Base-by-base conservation (phyloP, 2,797 vertebrate species). In the Gambusia yucatana region DNA sequence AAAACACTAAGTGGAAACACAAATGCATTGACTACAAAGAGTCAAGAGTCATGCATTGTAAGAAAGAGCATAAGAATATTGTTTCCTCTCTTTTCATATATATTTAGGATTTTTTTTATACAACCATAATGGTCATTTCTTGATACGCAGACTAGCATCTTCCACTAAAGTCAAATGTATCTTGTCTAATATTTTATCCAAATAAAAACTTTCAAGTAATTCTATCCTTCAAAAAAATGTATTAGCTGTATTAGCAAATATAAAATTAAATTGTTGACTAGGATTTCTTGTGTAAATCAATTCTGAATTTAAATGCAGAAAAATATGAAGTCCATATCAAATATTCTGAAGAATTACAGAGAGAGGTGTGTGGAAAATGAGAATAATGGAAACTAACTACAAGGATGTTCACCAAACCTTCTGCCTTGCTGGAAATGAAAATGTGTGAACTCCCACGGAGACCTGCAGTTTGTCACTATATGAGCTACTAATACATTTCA, bases 401-500 rank as follows among this genome's bases (percentile, higher is more conserved):
- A 86, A 81, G 77, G 75, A 86, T 76, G 69, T 76, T 83, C 88
- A 90, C 88, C 92, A 93, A 92, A 93, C 82, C 46, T 50, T 55
- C 4, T 3, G 43, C 72, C 41, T 77, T 82, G 17, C 0, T 82
- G 46, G 39, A 72, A 86, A 70, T 70, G 67, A 44, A 14, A 70
- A 44, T 44, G 25, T 76, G 47, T 84, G 59, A 88, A 84, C 82
- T 17, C 77, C 87, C 16, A 0, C 74, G 20, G 81, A 84, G 83
- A 83, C 46, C 46, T 22, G 22, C 36, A 65, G 85, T 86, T 71
- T 44, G 75, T 90, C 84, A 89, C 93, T 81, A 87, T 77, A 88
- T 78, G 59, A 44, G 67, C 83, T 72, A 44, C 81, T 75, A 84
- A 86, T 77, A 73, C 71, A 75, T 33, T 65, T 46, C 43, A 41